A percentile compares a stretch with the other conserved stretches of the same genome.
Evolutionary conservation across 2,113 vertebrate species (phyloP).

Genomic region (Neofelis nebulosa): DNA sequence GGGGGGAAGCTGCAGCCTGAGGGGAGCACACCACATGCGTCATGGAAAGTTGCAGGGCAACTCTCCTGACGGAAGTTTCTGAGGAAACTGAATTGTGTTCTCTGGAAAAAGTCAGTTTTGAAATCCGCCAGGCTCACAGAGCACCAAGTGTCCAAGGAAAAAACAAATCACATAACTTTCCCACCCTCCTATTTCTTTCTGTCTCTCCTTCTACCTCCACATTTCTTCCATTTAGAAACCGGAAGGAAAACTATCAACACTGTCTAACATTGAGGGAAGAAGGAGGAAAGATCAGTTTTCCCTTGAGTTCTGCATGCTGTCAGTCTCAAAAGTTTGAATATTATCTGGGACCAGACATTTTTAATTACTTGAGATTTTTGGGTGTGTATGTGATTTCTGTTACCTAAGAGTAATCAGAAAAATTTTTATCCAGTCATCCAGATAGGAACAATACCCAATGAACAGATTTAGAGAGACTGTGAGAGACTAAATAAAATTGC

Average conservation of each 20-base stretch:
- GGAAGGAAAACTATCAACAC: not conserved
- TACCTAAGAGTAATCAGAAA: not conserved
- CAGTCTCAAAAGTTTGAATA: not conserved
- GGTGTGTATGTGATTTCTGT: not conserved
- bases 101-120: not conserved
- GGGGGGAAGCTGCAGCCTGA: not conserved
- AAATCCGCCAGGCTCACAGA: not conserved
- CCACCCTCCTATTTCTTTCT: not conserved
- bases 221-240: not conserved
- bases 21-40: not conserved
- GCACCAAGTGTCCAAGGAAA: not conserved
- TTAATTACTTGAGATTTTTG: not conserved
- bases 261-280: not conserved
- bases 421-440: not conserved
- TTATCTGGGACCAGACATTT: not conserved
- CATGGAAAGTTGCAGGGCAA: not conserved
- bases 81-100: not conserved
- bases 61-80: not conserved
- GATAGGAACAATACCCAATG: not conserved
- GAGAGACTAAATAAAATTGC: constrained; percentile 6
- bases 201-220: not conserved
- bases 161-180: not conserved
- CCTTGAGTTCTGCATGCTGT: not conserved
- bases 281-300: not conserved
- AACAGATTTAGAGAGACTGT: constrained; percentile 8